A percentile compares a stretch with the other conserved stretches of the same genome.
Conservation (phyloP, 2,113 vertebrate species). For the Chaetops frenatus region DNA sequence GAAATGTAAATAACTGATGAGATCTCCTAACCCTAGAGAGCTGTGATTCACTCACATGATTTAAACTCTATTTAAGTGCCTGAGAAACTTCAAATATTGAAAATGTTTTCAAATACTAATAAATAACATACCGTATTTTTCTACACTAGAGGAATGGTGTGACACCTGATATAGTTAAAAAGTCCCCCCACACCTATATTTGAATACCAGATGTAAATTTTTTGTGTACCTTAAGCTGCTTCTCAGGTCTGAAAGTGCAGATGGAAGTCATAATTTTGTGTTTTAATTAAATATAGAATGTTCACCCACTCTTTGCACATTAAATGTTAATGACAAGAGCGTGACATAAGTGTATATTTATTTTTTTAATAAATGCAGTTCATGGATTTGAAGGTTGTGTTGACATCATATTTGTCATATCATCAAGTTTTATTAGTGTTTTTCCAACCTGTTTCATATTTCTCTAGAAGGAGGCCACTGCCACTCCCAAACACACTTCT, state of each 20-base stretch:
- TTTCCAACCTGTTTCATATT: conserved; percentile 69
- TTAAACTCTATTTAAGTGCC: neutral
- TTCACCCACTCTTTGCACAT: neutral
- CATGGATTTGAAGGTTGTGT: conserved; percentile 16
- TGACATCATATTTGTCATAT: too few relatives aligned
- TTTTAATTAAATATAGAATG: conserved; percentile 70
- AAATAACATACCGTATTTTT: conserved; percentile 3
- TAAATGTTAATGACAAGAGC: conserved; percentile 60
- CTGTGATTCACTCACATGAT: neutral
- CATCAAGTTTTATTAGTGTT: conserved; percentile 68
- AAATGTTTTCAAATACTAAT: conserved; percentile 31
- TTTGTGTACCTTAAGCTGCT: conserved; percentile 19
- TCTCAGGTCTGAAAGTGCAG: conserved; percentile 28
- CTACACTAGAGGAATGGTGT: neutral
- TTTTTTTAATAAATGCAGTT: conserved; percentile 66
- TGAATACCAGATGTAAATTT: conserved; percentile 57
- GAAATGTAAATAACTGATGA: neutral
- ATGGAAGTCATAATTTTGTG: conserved; percentile 60
- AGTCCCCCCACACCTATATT: neutral
- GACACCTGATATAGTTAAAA: neutral
- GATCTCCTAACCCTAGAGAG: neutral
- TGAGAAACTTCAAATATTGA: conserved; percentile 18
- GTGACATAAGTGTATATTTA: conserved; percentile 64
- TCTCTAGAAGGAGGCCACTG: conserved; percentile 25
- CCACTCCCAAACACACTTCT: conserved; percentile 26